Conservation (phyloP, 2,888 invertebrate species). For the Megastigmus dorsalis region DNA sequence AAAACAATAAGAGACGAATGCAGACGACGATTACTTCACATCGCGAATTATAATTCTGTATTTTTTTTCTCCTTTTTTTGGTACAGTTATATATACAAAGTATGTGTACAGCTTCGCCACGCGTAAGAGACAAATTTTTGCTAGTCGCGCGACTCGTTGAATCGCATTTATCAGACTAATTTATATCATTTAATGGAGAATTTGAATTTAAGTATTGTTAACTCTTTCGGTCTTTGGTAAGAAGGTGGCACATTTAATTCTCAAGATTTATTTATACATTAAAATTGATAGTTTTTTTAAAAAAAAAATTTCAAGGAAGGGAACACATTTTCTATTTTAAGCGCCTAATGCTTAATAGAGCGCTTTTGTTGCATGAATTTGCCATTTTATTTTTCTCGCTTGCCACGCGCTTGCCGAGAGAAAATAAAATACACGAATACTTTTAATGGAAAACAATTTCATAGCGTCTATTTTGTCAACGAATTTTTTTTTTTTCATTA, state of each 20-base stretch:
- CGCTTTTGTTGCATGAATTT: too few species aligned
- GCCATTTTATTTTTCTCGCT: too few species aligned
- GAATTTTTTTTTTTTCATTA: too few species aligned
- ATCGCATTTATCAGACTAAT: conserved; percentile 14
- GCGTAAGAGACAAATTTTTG: conserved; percentile 15
- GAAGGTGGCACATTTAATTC: conserved; percentile 42
- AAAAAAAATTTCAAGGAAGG: conserved; percentile 15
- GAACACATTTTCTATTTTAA: conserved; percentile 11
- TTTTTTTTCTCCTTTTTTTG: conserved; percentile 4
- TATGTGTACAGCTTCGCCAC: conserved; percentile 39
- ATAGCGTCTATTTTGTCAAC: too few species aligned
- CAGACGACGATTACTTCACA: conserved; percentile 38
- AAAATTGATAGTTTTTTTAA: conserved; percentile 7
- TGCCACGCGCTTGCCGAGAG: too few species aligned
- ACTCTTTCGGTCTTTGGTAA: conserved; percentile 13
- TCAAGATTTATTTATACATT: conserved; percentile 15
- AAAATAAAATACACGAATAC: too few species aligned
- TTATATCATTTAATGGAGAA: too few species aligned
- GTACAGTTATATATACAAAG: conserved; percentile 48
- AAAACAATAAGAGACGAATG: conserved; percentile 46
- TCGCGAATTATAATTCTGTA: conserved; percentile 21
- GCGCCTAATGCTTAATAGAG: too few species aligned
- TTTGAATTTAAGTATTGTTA: conserved; percentile 16
- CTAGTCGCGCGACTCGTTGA: conserved; percentile 16
- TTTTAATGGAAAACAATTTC: too few species aligned